Percentiles rank a stretch among this genome's conserved stretches.
Conservation (phyloP, 2,797 vertebrate genomes). For the Ptychadena robeensis region DNA sequence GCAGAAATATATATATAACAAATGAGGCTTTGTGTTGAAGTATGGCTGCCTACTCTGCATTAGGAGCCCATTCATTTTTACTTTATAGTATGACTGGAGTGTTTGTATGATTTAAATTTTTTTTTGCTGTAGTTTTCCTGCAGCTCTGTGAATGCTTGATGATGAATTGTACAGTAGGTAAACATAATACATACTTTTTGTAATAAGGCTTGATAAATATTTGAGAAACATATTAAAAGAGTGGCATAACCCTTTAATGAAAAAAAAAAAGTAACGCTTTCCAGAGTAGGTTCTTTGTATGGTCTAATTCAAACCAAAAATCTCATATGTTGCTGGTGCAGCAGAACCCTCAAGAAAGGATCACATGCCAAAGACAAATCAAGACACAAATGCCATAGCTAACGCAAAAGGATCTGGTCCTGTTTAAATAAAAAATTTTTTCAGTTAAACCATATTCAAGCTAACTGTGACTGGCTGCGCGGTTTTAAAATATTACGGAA, state of each 20-base stretch:
- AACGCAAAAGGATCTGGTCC: no score
- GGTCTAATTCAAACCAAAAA: no score
- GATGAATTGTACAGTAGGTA: conserved; percentile 21
- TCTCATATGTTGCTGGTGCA: no score
- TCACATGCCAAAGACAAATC: no score
- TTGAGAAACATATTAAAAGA: neutral
- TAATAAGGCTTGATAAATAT: neutral
- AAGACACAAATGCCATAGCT: no score
- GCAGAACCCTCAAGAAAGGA: no score
- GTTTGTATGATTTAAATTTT: neutral
- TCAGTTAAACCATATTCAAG: no score
- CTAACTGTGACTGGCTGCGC: no score
- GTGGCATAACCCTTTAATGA: neutral
- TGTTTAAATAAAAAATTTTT: no score
- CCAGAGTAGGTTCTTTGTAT: no score
- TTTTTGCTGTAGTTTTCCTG: conserved; percentile 15
- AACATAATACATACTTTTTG: conserved; percentile 10
- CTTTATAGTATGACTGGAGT: conserved; percentile 3
- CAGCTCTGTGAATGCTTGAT: conserved; percentile 10
- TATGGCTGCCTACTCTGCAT: neutral
- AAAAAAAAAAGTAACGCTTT: neutral
- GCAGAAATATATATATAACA: conserved; percentile 19
- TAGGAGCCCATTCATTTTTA: conserved; percentile 21
- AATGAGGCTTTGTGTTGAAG: neutral
- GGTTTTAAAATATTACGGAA: no score